Conservation (phyloP, 2,888 invertebrate species). For the Sipha maydis region DNA sequence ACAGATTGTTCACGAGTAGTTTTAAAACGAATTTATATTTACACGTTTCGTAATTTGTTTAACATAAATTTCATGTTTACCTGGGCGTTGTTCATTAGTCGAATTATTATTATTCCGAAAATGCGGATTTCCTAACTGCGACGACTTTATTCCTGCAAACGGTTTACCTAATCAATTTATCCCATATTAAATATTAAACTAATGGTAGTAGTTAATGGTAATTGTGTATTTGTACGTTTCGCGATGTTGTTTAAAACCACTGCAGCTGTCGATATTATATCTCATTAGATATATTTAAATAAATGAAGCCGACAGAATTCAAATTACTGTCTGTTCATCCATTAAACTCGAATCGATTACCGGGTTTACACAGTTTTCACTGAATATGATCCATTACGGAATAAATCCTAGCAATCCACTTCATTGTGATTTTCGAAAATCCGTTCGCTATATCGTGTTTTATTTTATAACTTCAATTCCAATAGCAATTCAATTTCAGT, state of each 20-base stretch:
- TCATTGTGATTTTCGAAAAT: neutral
- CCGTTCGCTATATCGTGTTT: neutral
- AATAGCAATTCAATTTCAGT: neutral
- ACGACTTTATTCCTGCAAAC: no score
- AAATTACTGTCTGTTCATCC: neutral
- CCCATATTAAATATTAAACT: no score
- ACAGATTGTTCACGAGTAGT: no score
- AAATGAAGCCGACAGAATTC: no score
- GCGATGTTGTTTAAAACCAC: neutral
- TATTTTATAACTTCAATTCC: neutral
- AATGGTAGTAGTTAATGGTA: neutral
- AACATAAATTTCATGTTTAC: no score
- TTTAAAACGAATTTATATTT: no score
- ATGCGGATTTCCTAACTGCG: no score
- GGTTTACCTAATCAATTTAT: no score
- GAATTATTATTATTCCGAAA: no score
- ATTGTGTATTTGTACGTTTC: neutral
- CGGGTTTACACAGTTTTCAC: neutral
- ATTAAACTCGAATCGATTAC: neutral
- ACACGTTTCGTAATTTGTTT: no score
- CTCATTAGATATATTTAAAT: neutral
- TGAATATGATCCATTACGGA: neutral
- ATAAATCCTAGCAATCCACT: neutral
- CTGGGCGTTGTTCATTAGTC: no score
- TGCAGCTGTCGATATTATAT: neutral